Evolutionary conservation across 2,888 invertebrate species (phyloP), one percentile per base, ranked within the genome.

Genomic region (Serrognathus titanus): DNA sequence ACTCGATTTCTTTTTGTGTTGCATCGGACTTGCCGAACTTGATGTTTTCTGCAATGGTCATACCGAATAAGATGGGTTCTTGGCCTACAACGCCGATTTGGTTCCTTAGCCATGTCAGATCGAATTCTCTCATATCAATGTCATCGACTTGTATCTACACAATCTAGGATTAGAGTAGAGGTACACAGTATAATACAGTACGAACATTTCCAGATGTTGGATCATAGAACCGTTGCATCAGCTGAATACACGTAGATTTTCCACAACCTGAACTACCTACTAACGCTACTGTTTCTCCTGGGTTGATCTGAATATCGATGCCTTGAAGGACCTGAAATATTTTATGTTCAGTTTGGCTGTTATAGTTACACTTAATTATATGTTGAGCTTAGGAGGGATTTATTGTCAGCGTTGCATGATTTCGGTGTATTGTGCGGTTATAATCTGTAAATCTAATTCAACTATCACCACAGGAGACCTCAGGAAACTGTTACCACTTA

Each of bases 1-100:
- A 75, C 67, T 87, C 84, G 48, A 92, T 86, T 24, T 90, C 87
- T 39, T 82, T 82, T 62, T 82, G 79, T 0, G 86, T 82, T 1
- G 88, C 87, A 47, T 81, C 79, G 60, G 82, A 81, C n/a, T 85
- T 81, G 0, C 95, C 95, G 70, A 92, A 76, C 55, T 79, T 66
- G 37, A 97, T 95, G 76, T 96, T 97, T 72, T 95, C 92, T 7
- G 83, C 83, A 40, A 96, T 90, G 0, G 89, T 89, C 31, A 89
- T 86, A 60, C 89, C 90, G 74, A 96, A 96, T 8, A 96, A 80
- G 3, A 94, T 84, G 0, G 90, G 95, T 72, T 97, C 95, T 78
- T 97, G 96, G 0, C 93, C 91, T 1, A 97, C 95, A 7, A 94
- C 85, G 0, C 94, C 94, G 56, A 96, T 88, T 67, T 90, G 87